Conservation (phyloP, 2,797 vertebrate genomes). For the Telmatherina bonti region DNA sequence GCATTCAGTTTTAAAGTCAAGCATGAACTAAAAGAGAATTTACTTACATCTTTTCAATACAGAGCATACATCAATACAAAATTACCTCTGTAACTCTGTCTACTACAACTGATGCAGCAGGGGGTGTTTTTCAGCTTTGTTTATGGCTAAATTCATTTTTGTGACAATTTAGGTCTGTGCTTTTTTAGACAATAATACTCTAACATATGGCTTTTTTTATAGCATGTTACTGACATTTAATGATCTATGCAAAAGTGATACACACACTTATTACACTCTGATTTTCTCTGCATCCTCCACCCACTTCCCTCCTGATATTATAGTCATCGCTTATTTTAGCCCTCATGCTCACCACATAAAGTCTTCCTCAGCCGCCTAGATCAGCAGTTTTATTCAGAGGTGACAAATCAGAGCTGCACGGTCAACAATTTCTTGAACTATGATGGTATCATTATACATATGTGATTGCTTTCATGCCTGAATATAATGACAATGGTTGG, state of each 20-base stretch:
- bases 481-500: slow-evolving; percentile 6
- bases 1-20: no score
- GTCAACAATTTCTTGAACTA: background rate
- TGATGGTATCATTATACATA: background rate
- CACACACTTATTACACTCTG: background rate
- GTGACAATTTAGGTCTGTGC: no score
- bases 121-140: no score
- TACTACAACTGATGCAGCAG: no score
- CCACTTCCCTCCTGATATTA: background rate
- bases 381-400: background rate
- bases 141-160: no score
- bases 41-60: no score
- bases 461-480: background rate
- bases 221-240: background rate
- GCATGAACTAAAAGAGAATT: no score
- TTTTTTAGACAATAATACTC: no score
- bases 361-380: background rate
- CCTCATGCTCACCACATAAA: background rate
- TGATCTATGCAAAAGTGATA: background rate
- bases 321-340: background rate
- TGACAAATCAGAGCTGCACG: slow-evolving; percentile 6
- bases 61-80: no score
- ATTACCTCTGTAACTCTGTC: no score
- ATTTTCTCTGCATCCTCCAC: background rate
- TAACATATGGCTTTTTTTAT: no score